Conservation (phyloP, 2,888 invertebrate species). For the Cephus pulcher region DNA sequence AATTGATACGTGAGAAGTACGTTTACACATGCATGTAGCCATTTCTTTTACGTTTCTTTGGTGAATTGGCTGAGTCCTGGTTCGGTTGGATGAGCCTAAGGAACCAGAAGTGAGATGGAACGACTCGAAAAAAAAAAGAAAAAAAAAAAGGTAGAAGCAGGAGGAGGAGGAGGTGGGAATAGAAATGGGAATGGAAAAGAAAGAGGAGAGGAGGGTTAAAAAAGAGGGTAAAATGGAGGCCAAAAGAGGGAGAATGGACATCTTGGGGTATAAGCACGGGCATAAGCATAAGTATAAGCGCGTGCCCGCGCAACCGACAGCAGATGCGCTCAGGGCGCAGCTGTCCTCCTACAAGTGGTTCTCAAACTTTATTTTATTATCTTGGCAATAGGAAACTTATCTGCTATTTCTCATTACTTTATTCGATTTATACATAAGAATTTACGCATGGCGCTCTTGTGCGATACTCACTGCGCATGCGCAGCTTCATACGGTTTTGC, state of each 20-base stretch:
- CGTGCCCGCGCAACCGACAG: conserved; percentile 63
- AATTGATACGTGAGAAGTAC: not conserved
- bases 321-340: conserved; percentile 62
- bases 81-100: not conserved
- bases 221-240: conserved; percentile 3
- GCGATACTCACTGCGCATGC: not conserved
- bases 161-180: not conserved
- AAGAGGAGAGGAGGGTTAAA: conserved; percentile 10
- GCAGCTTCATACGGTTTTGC: not conserved
- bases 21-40: not conserved
- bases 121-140: not conserved
- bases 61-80: not conserved
- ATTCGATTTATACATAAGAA: not conserved
- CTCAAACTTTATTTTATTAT: conserved; percentile 56
- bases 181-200: conserved; percentile 20
- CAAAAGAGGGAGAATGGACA: conserved; percentile 10
- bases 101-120: not conserved
- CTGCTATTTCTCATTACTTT: not conserved
- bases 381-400: not conserved
- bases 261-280: conserved; percentile 10
- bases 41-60: not conserved
- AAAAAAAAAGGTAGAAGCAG: not conserved
- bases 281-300: conserved; percentile 56
- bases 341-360: conserved; percentile 66
- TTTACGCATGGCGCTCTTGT: not conserved